These are phyloP conservation scores for Argyrosomus regius DNA, from an alignment of 2,797 vertebrate genomes.

Conservation along the genomic window DNA sequence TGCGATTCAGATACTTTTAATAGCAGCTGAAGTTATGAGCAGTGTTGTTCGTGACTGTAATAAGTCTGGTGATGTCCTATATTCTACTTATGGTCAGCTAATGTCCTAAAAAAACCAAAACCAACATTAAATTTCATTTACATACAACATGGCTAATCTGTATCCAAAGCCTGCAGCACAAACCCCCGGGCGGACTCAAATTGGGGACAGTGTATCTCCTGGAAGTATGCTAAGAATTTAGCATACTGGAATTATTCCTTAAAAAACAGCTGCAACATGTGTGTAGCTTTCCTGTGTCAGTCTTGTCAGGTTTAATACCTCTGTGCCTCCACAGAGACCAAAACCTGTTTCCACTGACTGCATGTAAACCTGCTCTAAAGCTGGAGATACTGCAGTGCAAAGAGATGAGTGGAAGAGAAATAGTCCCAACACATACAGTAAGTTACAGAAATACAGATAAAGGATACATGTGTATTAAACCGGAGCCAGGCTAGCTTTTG, in stretches of 20 bases:
- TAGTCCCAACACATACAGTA: not conserved
- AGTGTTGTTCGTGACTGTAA: no score
- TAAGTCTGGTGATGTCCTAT: no score
- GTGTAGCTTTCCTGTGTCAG: not conserved
- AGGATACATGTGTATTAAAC: no score
- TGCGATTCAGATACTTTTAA: not conserved
- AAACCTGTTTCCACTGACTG: not conserved
- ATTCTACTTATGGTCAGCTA: no score
- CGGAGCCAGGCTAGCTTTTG: not conserved
- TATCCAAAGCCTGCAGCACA: not conserved
- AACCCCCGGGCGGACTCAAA: not conserved
- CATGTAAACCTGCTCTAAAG: not conserved
- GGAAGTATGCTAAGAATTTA: no score
- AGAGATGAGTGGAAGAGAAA: not conserved
- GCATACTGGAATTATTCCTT: not conserved
- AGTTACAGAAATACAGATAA: not conserved
- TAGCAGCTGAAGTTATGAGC: no score
- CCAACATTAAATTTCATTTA: no score
- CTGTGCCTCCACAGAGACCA: not conserved
- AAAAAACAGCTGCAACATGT: not conserved
- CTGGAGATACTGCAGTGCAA: not conserved
- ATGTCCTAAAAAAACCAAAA: no score
- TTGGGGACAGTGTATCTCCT: not conserved
- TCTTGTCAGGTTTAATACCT: not conserved
- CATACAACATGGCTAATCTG: no score